Base-by-base conservation (phyloP, 2,113 vertebrate genomes). In the Corvus hawaiiensis region DNA sequence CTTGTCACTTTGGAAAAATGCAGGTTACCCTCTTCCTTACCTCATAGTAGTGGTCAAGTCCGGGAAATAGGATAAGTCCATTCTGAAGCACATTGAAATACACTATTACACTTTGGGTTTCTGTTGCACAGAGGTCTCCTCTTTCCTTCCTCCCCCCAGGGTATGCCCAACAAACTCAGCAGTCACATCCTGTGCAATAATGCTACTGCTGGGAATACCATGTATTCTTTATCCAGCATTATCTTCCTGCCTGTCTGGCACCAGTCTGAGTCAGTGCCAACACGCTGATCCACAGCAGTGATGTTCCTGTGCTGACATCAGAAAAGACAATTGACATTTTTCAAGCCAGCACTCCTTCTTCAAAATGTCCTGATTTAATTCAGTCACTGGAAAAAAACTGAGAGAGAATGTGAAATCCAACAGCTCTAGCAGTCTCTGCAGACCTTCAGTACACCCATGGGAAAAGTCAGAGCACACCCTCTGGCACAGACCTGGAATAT, bases 251-350 rank as follows among this genome's bases (percentile, higher is more conserved):
- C 33, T 7, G 10, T 30, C 58, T 32, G 27, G 10, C 24, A 21
- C n/a, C 59, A 44, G 28, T 22, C 19, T 6, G 8, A 48, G 56
- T 37, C 17, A 32, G 7, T 17, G 33, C 62, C 66, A 67, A 43
- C 27, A 5, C 0, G 0, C 21, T 28, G 30, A 44, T 8, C 37
- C 32, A 33, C 54, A 56, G 41, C 55, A 35, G 11, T 0, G 5
- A 62, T 7, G 5, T 3, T 75, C 41, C 51, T 22, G 5, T 32
- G 19, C 33, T 11, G 27, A 64, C 28, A n/a, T 12, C n/a, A 41
- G 28, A 54, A 74, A 41, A 49, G 13, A 33, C 30, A 73, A 23
- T 4, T 41, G 35, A 15, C 28, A 13, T 46, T 6, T 71, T 73
- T 58, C 37, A 52, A 66, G 12, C 49, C 13, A 37, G 28, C 12